Conservation (phyloP, 2,888 invertebrate species). For the Euproctis similis region DNA sequence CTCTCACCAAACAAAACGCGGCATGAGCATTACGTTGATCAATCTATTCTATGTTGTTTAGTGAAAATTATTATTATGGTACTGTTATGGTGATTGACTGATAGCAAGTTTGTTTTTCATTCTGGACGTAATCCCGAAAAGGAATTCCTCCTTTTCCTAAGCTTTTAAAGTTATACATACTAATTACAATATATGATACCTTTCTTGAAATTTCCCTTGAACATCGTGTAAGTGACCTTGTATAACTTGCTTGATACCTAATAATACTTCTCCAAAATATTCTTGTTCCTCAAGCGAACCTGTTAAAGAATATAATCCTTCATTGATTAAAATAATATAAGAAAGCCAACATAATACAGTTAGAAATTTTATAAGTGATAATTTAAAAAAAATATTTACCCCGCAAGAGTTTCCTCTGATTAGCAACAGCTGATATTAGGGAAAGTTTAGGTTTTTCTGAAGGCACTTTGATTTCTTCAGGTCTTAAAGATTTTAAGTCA, state of each 20-base stretch:
- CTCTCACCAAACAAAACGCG: no score
- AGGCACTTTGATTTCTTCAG: slow-evolving; percentile 72
- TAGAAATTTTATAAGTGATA: no score
- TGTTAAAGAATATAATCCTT: slow-evolving; percentile 40
- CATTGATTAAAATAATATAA: slow-evolving; percentile 9
- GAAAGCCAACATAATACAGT: no score
- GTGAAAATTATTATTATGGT: no score
- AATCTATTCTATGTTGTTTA: no score
- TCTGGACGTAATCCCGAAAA: no score
- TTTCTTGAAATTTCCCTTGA: slow-evolving; percentile 81
- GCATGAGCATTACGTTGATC: no score
- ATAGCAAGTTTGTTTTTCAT: no score
- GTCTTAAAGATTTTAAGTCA: slow-evolving; percentile 57
- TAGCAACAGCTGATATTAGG: slow-evolving; percentile 74
- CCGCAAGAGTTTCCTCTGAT: slow-evolving; percentile 75
- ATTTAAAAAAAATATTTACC: no score
- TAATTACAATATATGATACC: slow-evolving; percentile 38
- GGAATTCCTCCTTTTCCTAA: neutral
- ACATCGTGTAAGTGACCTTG: slow-evolving; percentile 83
- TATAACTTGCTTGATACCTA: slow-evolving; percentile 88
- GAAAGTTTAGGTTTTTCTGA: slow-evolving; percentile 74
- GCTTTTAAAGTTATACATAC: neutral
- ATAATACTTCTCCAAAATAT: slow-evolving; percentile 85
- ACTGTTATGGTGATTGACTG: no score
- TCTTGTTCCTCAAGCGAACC: slow-evolving; percentile 84